phyloP scores from a whole-genome alignment of 2,888 invertebrate genomes.

The Prosopocoilus inquinatus region DNA sequence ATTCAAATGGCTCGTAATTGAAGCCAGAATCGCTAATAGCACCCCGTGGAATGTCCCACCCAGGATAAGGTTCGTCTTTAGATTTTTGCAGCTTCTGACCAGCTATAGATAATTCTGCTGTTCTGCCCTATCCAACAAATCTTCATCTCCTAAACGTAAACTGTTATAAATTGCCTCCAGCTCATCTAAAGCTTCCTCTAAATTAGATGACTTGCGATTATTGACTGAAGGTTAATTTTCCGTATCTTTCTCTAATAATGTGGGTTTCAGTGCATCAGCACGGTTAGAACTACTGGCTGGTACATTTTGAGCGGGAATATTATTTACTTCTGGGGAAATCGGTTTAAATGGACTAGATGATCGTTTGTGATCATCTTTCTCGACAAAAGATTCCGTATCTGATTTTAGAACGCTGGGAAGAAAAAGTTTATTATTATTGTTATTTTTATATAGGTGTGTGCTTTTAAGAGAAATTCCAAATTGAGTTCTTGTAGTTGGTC shows the following conservation, averaged over 20 bases:
- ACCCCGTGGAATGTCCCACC: constrained; percentile 35
- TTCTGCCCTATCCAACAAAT: constrained; percentile 76
- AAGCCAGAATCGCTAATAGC: constrained; percentile 48
- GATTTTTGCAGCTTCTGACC: constrained; percentile 36
- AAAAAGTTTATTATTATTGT: too few relatives aligned
- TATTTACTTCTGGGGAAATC: constrained; percentile 15
- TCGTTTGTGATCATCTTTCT: constrained; percentile 5
- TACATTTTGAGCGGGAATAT: neutral
- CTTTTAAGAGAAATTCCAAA: too few relatives aligned
- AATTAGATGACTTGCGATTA: constrained; percentile 69
- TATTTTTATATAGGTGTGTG: too few relatives aligned
- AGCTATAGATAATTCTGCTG: constrained; percentile 58
- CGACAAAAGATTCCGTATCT: constrained; percentile 17
- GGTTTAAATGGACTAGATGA: constrained; percentile 26
- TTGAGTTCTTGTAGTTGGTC: too few relatives aligned
- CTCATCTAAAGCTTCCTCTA: constrained; percentile 86
- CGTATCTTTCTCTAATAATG: constrained; percentile 10
- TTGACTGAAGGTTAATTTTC: constrained; percentile 43
- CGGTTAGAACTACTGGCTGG: too few relatives aligned
- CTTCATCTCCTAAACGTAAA: constrained; percentile 79
- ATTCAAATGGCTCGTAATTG: constrained; percentile 46
- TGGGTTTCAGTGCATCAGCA: constrained; percentile 50
- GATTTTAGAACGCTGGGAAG: constrained; percentile 38
- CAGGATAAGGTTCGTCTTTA: constrained; percentile 33
- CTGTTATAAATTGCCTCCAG: constrained; percentile 90